Base-by-base conservation (phyloP, 2,888 invertebrate species). In the Achlya flavicornis region DNA sequence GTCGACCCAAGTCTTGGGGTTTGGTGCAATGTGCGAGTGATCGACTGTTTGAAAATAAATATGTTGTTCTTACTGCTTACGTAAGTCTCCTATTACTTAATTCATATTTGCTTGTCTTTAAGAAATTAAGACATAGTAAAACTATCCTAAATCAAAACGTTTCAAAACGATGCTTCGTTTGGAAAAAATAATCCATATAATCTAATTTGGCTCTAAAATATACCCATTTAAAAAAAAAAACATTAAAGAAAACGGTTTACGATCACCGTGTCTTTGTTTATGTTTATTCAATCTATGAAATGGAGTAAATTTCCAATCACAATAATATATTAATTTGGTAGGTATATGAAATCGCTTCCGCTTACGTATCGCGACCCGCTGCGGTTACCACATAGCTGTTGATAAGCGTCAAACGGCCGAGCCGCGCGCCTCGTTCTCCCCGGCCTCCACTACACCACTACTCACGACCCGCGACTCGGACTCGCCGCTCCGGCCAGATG, bases 391-490 rank as follows among this genome's bases (percentile, higher is more conserved):
- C 78, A 76, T 80, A 76, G 74, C 80, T 74, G 80, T 83, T 86
- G 88, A 84, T 83, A 84, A 84, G 78, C 75, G 78, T 68, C 67
- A 74, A 69, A 73, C 80, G 75, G 75, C 72, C n/a, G 48, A 7
- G 16, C 48, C 48, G 53, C 6, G 6, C 35, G 35, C 26, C 26
- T 26, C 6, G 48, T 16, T 48, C 48, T 48, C 6, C 6, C 14
- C 46, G 19, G 8, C 19, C 74, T 75, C 74, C 74, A 10, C 74
- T 75, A 74, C 74, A 69, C 64, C 74, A 70, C 76, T 72, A 73
- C 71, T 73, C 74, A 73, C 69, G 73, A 71, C 66, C 70, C 74
- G 66, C 75, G 68, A 74, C 73, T 71, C 70, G 66, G 67, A 60
- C 64, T 65, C 60, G 65, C 63, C 66, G 61, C 67, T 61, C 38